phyloP scores from a whole-genome alignment of 2,888 invertebrate species.

The Zygothrica quintamaculata region DNA sequence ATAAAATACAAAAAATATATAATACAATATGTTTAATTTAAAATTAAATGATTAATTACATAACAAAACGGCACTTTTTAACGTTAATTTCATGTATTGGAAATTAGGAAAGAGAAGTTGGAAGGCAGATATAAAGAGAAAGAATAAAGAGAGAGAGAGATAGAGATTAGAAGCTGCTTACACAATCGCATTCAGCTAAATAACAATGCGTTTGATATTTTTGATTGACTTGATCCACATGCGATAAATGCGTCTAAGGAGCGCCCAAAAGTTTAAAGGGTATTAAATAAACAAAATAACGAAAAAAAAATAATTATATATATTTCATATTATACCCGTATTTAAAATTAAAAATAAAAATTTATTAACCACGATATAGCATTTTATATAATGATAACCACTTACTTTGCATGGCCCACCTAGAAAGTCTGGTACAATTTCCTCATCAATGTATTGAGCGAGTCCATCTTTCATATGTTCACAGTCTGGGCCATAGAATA shows the following conservation, averaged over 20 bases:
- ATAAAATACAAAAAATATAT: background rate
- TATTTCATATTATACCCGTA: conserved; percentile 18
- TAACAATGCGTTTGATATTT: conserved; percentile 84
- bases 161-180: conserved; percentile 79
- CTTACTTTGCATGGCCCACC: conserved; percentile 94
- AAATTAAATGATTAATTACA: conserved; percentile 9
- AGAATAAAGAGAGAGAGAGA: conserved; percentile 45
- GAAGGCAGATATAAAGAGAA: conserved; percentile 16
- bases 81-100: too few species aligned
- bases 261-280: conserved; percentile 33
- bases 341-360: conserved; percentile 25
- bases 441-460: conserved; percentile 92
- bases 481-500: conserved; percentile 96
- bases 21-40: too few species aligned
- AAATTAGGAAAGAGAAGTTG: background rate
- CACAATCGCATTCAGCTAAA: conserved; percentile 84
- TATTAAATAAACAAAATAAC: conserved; percentile 39
- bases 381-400: background rate
- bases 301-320: conserved; percentile 59
- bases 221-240: conserved; percentile 84
- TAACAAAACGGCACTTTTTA: conserved; percentile 32
- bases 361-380: background rate
- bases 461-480: conserved; percentile 91
- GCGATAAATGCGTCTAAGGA: conserved; percentile 77
- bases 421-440: conserved; percentile 95